Conservation (phyloP, 2,888 invertebrate genomes). For the Catocala nupta region DNA sequence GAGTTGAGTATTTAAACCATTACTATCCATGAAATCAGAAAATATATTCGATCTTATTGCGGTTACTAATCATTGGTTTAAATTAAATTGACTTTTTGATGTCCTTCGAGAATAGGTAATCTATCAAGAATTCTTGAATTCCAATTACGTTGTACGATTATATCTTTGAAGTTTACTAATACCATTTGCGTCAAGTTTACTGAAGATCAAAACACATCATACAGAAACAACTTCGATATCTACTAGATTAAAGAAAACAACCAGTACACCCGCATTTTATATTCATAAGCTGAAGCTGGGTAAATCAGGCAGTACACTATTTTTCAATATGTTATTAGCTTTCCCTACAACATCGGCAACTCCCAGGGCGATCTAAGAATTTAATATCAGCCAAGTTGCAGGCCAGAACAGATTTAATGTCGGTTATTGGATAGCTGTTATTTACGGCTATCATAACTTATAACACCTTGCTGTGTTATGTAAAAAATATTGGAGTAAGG, state of each 20-base stretch:
- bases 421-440: constrained; percentile 71
- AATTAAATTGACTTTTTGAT: constrained; percentile 1
- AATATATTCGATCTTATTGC: no score
- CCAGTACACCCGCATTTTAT: constrained; percentile 35
- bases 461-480: constrained; percentile 35
- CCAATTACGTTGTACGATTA: neutral
- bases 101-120: constrained; percentile 2
- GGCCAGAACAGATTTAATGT: constrained; percentile 59
- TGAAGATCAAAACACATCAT: neutral
- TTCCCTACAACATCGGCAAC: constrained; percentile 49
- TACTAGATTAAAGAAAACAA: constrained; percentile 22
- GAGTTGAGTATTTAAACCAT: no score
- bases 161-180: no score
- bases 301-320: constrained; percentile 36
- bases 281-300: constrained; percentile 37
- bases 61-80: neutral
- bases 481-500: constrained; percentile 20
- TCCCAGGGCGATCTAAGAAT: constrained; percentile 57
- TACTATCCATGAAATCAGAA: no score
- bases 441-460: constrained; percentile 65
- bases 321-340: constrained; percentile 41
- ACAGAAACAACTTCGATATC: constrained; percentile 6
- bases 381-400: constrained; percentile 48
- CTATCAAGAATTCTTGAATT: constrained; percentile 5
- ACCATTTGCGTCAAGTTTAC: no score